Conservation (phyloP, 2,797 vertebrate genomes). For the Pipistrellus nathusii region DNA sequence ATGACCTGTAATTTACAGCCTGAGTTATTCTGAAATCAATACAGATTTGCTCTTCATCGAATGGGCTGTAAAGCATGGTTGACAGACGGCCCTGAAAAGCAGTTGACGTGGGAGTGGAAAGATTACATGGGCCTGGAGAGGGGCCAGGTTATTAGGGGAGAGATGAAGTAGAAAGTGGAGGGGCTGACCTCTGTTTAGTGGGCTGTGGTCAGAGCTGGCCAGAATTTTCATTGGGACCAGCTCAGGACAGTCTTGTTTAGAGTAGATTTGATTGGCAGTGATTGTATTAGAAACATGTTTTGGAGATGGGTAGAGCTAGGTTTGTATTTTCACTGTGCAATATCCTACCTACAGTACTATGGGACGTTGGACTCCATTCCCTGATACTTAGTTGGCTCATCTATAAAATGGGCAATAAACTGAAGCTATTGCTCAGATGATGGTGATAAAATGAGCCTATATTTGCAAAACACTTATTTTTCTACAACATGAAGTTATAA, state of each 20-base stretch:
- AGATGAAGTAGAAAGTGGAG: not conserved
- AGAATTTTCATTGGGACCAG: fast-evolving
- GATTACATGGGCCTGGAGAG: slow-evolving; percentile 45
- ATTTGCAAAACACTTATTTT: not conserved
- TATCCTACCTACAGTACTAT: not conserved
- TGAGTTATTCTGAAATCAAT: slow-evolving; percentile 89
- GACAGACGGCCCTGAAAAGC: slow-evolving; percentile 62
- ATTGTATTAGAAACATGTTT: not conserved
- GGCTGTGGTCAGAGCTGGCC: not conserved
- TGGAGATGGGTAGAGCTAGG: not conserved
- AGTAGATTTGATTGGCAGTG: not conserved
- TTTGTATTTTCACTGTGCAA: not conserved
- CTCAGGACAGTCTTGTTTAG: not conserved
- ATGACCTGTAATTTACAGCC: slow-evolving; percentile 88
- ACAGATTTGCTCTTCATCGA: slow-evolving; percentile 85
- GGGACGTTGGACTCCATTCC: not conserved
- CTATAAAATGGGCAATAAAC: not conserved
- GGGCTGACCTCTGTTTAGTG: not conserved
- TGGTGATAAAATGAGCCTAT: not conserved
- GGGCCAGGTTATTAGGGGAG: slow-evolving; percentile 34
- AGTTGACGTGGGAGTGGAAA: slow-evolving; percentile 58
- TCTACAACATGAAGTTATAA: not conserved
- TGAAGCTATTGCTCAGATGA: no score
- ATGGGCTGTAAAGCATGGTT: slow-evolving; percentile 82
- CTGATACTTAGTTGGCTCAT: not conserved